These are phyloP conservation scores for Zaprionus vittiger DNA, from an alignment of 1,140 invertebrate species.

Conservation along the genomic window DNA sequence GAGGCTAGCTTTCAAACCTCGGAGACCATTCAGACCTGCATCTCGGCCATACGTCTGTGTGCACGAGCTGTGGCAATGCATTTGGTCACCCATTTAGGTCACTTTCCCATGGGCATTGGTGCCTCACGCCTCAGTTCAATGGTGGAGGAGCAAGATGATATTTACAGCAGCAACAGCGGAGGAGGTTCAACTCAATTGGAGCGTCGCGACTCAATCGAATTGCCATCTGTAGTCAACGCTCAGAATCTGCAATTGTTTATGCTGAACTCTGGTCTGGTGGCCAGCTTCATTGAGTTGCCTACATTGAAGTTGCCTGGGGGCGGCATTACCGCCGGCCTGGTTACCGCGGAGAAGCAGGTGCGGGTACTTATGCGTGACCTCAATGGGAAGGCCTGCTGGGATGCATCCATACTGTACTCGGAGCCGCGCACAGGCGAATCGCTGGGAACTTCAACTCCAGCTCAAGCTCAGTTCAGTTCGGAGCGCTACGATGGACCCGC, in stretches of 20 bases:
- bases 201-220: conserved; percentile 72
- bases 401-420: conserved; percentile 95
- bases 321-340: conserved; percentile 90
- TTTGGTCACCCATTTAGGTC: conserved; percentile 93
- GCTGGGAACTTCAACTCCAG: conserved; percentile 17
- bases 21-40: conserved; percentile 85
- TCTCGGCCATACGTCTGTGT: conserved; percentile 87
- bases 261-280: conserved; percentile 92
- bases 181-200: conserved; percentile 39
- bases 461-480: conserved; percentile 34
- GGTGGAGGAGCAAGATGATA: conserved; percentile 96
- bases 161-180: conserved; percentile 67
- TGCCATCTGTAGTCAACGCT: conserved; percentile 87
- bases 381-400: conserved; percentile 98
- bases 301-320: conserved; percentile 92
- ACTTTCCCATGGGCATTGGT: conserved; percentile 95
- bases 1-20: conserved; percentile 82
- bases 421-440: conserved; percentile 85
- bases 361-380: conserved; percentile 95
- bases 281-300: conserved; percentile 97
- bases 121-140: conserved; percentile 90
- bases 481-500: conserved; percentile 44
- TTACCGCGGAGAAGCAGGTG: conserved; percentile 89
- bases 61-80: conserved; percentile 91
- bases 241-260: conserved; percentile 96